phyloP scores from a whole-genome alignment of 1,140 invertebrate species.

The Bombus confusus region DNA sequence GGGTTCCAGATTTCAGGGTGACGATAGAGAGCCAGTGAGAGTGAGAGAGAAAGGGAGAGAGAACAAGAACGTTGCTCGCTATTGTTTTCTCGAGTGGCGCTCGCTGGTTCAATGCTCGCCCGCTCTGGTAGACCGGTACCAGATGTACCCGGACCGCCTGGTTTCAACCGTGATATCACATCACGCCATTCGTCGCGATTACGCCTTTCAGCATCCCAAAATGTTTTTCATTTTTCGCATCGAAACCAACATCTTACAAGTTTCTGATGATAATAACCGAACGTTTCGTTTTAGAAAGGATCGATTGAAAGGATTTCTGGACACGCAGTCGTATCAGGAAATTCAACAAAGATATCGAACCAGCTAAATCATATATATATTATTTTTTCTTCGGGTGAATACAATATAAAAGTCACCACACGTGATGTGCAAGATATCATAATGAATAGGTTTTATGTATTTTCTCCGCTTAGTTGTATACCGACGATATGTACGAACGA shows the following conservation, averaged over 20 bases:
- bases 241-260: neutral
- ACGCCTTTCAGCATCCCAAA: neutral
- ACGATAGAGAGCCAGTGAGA: conserved; percentile 66
- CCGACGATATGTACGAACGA: conserved; percentile 2
- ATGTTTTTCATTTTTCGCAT: conserved; percentile 7
- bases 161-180: conserved; percentile 50
- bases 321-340: neutral
- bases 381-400: conserved; percentile 30
- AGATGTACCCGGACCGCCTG: conserved; percentile 75
- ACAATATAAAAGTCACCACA: conserved; percentile 26
- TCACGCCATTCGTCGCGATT: conserved; percentile 18
- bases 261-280: neutral
- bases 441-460: neutral
- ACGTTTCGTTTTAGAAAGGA: neutral
- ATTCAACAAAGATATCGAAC: neutral
- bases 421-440: neutral
- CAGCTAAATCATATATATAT: conserved; percentile 35
- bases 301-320: neutral
- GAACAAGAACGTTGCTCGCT: conserved; percentile 80
- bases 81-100: conserved; percentile 82
- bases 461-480: neutral
- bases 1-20: conserved; percentile 78
- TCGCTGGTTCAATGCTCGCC: conserved; percentile 81
- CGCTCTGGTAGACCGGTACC: conserved; percentile 72
- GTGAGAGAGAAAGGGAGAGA: conserved; percentile 57